Base-by-base conservation (phyloP, 2,113 vertebrate genomes). In the Callospermophilus lateralis region DNA sequence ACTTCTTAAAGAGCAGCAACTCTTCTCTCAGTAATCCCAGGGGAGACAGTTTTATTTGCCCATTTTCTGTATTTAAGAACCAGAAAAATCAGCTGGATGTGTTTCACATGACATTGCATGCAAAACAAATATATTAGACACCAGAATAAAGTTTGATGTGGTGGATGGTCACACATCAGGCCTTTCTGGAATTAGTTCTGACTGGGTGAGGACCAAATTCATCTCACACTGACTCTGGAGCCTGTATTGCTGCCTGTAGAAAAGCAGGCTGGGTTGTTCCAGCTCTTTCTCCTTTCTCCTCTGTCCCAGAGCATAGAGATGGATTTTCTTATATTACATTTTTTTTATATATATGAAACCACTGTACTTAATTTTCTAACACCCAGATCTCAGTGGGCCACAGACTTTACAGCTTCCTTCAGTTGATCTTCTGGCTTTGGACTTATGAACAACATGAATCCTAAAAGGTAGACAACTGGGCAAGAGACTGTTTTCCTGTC, bases 401-500 rank as follows among this genome's bases (percentile, higher is more conserved):
- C 16, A 4, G 17, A 8, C 26, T 63, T 26, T 4, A 7, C 4
- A 53, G 48, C 19, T 77, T 58, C 90, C 4, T 45, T 15, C 8
- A 6, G 1, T 5, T 6, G 28, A 10, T 24, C 53, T 79, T 58
- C 73, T 77, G 79, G 65, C 67, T 39, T 94, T 1, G 1, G 39
- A 20, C 53, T 80, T 28, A 11, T 74, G 42, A 61, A 51, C 68
- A 26, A 65, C 17, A 1, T 24, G 13, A 72, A 10, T 15, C 74
- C 39, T 34, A 8, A 6, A 22, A 83, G 72, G 45, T 26, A 26
- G 83, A 63, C 39, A 0, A 3, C 0, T 5, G 16, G 1, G 26
- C 1, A 20, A 58, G 63, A 68, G 42, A 8, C 6, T 0, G 16
- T n/a, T 63, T 67, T 12, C 4, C 0, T 0, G 30, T 48, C 77